Conservation (phyloP, 2,888 invertebrate species). For the Steromphala cineraria region DNA sequence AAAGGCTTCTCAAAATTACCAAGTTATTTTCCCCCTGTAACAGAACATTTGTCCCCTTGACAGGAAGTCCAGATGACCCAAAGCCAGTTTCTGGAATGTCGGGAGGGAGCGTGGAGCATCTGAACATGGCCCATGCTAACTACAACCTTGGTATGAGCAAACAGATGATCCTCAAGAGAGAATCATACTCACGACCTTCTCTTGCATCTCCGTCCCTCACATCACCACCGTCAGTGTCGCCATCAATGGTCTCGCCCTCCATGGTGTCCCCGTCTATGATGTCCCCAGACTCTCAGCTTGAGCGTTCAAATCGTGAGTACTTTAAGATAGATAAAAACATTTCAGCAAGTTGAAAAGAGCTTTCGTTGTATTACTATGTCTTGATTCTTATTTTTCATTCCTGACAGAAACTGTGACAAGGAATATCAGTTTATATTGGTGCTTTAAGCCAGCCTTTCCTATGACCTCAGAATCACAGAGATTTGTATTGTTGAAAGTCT, state of each 20-base stretch:
- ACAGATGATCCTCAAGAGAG: constrained; percentile 57
- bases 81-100: constrained; percentile 29
- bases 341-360: too few species aligned
- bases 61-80: constrained; percentile 50
- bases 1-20: too few species aligned
- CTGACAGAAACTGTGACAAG: too few species aligned
- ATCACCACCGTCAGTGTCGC: not conserved
- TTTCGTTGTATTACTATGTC: too few species aligned
- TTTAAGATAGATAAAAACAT: too few species aligned
- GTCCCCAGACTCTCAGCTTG: not conserved
- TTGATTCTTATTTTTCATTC: too few species aligned
- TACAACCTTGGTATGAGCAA: constrained; percentile 51
- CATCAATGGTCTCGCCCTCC: not conserved
- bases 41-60: not conserved
- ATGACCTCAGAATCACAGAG: too few species aligned
- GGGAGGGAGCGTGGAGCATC: not conserved
- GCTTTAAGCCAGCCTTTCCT: too few species aligned
- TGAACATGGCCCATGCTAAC: constrained; percentile 25
- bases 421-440: too few species aligned
- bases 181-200: constrained; percentile 51
- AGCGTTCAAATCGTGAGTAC: too few species aligned
- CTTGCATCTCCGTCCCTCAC: not conserved
- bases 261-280: constrained; percentile 13
- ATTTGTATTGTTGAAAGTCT: too few species aligned
- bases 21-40: too few species aligned